Evolutionary conservation across 2,888 invertebrate species (phyloP).

Genomic region (Nemotelus nigrinus): DNA sequence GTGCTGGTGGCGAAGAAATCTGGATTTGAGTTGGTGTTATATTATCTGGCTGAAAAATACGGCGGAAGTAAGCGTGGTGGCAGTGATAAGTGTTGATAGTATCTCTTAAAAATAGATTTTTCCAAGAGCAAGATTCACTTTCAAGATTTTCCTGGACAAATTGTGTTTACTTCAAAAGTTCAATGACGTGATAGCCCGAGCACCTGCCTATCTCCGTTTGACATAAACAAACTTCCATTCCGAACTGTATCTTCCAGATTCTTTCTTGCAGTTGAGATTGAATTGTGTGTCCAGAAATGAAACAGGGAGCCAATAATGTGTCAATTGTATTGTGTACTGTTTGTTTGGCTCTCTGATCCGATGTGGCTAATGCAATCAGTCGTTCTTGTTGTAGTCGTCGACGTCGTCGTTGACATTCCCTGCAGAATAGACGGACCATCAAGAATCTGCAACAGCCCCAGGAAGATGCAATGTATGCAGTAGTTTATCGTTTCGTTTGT

Average conservation of each 20-base stretch:
- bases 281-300: not conserved
- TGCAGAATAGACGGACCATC: slow-evolving; percentile 11
- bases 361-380: slow-evolving; percentile 22
- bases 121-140: too few relatives aligned
- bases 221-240: not conserved
- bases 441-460: not conserved
- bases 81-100: too few relatives aligned
- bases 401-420: not conserved
- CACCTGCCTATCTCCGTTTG: too few relatives aligned
- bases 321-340: not conserved
- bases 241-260: not conserved
- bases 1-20: too few relatives aligned
- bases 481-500: not conserved
- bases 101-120: too few relatives aligned
- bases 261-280: not conserved
- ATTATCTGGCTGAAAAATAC: too few relatives aligned
- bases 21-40: too few relatives aligned
- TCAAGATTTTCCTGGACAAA: too few relatives aligned
- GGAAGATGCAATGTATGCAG: not conserved
- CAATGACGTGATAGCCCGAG: too few relatives aligned
- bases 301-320: not conserved
- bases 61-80: too few relatives aligned
- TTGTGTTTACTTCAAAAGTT: too few relatives aligned
- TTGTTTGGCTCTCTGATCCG: not conserved
- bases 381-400: not conserved